Evolutionary conservation across 2,797 vertebrate genomes (phyloP).

Genomic region (Tokudaia muenninki): DNA sequence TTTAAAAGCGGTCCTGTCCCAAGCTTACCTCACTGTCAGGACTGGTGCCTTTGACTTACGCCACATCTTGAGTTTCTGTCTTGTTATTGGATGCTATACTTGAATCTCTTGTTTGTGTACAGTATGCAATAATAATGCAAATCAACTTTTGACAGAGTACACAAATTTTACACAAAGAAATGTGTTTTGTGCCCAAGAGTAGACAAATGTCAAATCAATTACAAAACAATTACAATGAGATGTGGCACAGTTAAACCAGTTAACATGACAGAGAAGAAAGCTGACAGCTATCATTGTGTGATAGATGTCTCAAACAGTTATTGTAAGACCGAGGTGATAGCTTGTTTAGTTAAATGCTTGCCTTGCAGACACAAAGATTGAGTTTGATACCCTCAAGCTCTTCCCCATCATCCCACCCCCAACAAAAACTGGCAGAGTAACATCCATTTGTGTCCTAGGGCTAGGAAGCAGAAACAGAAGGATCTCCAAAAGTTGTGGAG

Average conservation of each 20-base stretch:
- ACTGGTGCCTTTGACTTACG: background rate
- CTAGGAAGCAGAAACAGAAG: background rate
- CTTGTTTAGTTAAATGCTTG: background rate
- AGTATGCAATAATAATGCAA: conserved; percentile 42
- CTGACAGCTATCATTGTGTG: background rate
- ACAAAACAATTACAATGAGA: conserved; percentile 39
- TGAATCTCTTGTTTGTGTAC: conserved; percentile 6
- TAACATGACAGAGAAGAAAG: conserved; percentile 4
- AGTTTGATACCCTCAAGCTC: background rate
- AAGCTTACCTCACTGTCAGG: background rate
- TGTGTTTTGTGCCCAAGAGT: background rate
- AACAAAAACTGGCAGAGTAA: background rate
- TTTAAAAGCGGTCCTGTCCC: background rate
- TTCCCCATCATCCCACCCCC: background rate
- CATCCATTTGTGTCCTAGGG: background rate
- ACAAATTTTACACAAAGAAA: conserved; percentile 31
- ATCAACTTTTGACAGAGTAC: conserved; percentile 39
- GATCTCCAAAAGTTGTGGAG: background rate
- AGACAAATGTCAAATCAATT: conserved; percentile 47
- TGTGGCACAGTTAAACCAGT: background rate
- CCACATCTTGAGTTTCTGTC: background rate
- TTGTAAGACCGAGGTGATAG: background rate
- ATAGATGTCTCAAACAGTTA: conserved; percentile 12
- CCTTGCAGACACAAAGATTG: background rate
- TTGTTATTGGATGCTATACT: background rate